Conservation (phyloP, 2,113 vertebrate genomes). For the Vicugna pacos region DNA sequence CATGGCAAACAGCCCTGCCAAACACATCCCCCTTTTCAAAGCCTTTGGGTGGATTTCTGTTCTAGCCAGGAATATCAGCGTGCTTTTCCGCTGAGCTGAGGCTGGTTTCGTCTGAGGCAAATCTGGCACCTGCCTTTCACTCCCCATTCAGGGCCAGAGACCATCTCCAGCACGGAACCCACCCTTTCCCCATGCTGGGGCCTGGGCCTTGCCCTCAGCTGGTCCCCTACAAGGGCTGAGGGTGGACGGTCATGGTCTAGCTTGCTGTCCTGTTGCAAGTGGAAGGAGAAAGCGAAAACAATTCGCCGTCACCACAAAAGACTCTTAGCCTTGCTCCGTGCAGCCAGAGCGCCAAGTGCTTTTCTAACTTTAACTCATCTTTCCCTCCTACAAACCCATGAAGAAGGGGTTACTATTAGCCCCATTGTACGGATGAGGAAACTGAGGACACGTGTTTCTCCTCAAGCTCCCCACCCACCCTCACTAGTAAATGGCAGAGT, state of each 20-base stretch:
- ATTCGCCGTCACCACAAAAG: background rate
- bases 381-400: background rate
- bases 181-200: background rate
- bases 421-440: background rate
- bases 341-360: background rate
- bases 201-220: background rate
- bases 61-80: slow-evolving; percentile 11
- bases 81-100: slow-evolving; percentile 24
- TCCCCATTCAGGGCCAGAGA: background rate
- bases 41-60: background rate
- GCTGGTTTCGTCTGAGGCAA: background rate
- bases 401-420: background rate
- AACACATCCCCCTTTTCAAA: background rate
- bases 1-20: background rate
- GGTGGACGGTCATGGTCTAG: background rate
- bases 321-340: background rate
- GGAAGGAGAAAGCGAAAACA: background rate
- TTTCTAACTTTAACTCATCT: background rate
- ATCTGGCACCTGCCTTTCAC: background rate
- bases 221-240: background rate
- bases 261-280: background rate
- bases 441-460: background rate
- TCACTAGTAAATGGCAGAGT: background rate
- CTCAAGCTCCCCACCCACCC: background rate
- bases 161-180: background rate